A percentile compares a stretch with the other conserved stretches of the same genome.
Evolutionary conservation across 92 coral and sea anemone genomes (phyloP).

Genomic region (Palythoa grandiflora): DNA sequence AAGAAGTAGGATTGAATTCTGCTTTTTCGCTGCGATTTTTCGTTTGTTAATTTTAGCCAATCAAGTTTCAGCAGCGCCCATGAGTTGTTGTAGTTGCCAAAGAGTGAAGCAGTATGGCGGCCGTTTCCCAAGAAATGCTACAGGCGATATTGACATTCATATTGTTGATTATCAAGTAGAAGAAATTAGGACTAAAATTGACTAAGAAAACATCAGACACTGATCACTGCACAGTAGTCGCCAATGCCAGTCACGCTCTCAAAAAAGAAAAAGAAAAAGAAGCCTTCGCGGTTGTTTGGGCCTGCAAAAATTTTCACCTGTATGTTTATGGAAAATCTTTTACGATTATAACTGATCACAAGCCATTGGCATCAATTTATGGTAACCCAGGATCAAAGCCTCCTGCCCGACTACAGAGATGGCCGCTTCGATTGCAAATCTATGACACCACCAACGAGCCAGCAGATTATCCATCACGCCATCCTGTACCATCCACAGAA

Average conservation of each 20-base stretch:
- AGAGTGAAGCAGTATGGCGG: no score
- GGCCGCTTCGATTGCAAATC: conserved; percentile 41
- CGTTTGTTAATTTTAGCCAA: no score
- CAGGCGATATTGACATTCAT: no score
- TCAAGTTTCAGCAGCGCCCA: no score
- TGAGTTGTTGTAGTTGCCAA: no score
- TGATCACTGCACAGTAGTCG: background rate
- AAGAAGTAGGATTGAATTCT: no score
- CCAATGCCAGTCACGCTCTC: conserved; percentile 35
- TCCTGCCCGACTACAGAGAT: conserved; percentile 50
- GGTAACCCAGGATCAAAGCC: conserved; percentile 32
- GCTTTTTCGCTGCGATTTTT: no score
- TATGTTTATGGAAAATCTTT: conserved; percentile 2
- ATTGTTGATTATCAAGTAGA: no score
- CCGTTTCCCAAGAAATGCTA: no score
- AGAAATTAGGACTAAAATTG: background rate
- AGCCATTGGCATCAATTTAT: conserved; percentile 18
- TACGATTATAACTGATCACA: conserved; percentile 12
- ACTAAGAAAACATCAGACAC: conserved; percentile 43
- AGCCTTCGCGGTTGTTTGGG: background rate
- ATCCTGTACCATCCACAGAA: conserved; percentile 36
- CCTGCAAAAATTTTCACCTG: conserved; percentile 1
- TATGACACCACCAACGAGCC: conserved; percentile 43
- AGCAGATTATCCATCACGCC: conserved; percentile 53
- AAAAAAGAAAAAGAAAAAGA: background rate